Evolutionary conservation across 2,797 vertebrate species (phyloP).

Genomic region (Anguilla pacifica): DNA sequence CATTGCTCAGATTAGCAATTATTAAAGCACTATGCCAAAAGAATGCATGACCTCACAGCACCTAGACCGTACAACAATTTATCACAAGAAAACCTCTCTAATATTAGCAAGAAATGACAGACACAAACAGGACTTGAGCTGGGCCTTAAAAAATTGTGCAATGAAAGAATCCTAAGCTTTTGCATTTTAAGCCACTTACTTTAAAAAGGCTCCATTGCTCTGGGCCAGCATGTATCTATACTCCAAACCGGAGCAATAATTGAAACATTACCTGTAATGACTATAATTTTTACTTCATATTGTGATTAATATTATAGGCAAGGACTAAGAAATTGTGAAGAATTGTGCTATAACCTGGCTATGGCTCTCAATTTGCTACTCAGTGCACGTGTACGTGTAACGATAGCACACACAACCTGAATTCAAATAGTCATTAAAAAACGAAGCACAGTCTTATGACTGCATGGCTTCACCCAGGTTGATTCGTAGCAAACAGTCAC

Average conservation of each 20-base stretch:
- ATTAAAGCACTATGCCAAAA: not conserved
- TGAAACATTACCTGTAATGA: constrained; percentile 12
- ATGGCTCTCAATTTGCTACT: constrained; percentile 55
- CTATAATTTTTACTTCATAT: not conserved
- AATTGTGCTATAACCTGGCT: constrained; percentile 51
- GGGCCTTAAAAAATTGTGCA: not conserved
- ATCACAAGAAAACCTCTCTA: not conserved
- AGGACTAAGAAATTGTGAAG: constrained; percentile 45
- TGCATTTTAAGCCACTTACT: not conserved
- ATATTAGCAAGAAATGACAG: no score
- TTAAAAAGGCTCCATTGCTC: not conserved
- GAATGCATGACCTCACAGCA: not conserved
- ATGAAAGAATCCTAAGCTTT: not conserved
- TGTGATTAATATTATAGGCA: not conserved
- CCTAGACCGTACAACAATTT: not conserved
- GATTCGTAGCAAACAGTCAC: constrained; percentile 63
- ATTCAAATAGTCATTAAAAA: constrained; percentile 60
- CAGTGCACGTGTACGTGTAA: constrained; percentile 65
- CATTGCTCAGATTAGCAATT: not conserved
- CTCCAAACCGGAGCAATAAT: not conserved
- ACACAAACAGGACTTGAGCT: not conserved
- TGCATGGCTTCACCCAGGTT: constrained; percentile 41
- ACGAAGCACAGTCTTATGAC: not conserved
- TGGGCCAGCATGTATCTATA: not conserved
- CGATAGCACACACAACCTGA: constrained; percentile 50